Percentiles rank a stretch among this genome's conserved stretches.
These are phyloP conservation scores for Phyllotreta cruciferae DNA, from an alignment of 2,888 invertebrate genomes.

Conservation along the genomic window DNA sequence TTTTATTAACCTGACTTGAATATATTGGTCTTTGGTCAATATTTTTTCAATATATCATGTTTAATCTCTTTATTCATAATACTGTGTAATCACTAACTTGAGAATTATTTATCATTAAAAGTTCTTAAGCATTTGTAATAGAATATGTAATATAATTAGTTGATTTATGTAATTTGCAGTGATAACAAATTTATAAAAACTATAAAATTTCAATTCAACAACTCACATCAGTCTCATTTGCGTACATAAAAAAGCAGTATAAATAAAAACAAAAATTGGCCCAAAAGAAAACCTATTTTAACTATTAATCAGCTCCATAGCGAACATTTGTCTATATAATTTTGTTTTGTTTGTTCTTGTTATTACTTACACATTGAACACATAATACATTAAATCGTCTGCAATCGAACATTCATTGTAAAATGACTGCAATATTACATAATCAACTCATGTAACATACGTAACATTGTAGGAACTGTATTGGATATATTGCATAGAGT, in stretches of 20 bases:
- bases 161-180: slow-evolving; percentile 15
- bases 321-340: too few relatives aligned
- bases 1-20: slow-evolving; percentile 30
- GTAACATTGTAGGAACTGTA: slow-evolving; percentile 16
- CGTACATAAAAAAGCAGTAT: too few relatives aligned
- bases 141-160: not conserved
- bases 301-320: too few relatives aligned
- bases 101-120: slow-evolving; percentile 16
- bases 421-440: slow-evolving; percentile 11
- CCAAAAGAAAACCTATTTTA: too few relatives aligned
- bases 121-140: slow-evolving; percentile 13
- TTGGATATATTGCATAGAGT: slow-evolving; percentile 12
- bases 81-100: slow-evolving; percentile 31
- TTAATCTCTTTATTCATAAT: slow-evolving; percentile 25
- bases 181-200: slow-evolving; percentile 2
- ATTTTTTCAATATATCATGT: slow-evolving; percentile 25
- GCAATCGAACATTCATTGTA: too few relatives aligned
- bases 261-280: too few relatives aligned
- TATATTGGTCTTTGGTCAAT: slow-evolving; percentile 34
- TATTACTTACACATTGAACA: too few relatives aligned
- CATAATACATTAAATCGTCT: too few relatives aligned
- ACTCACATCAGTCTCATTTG: not conserved
- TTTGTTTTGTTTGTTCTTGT: too few relatives aligned
- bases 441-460: slow-evolving; percentile 4
- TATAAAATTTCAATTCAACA: not conserved